Conservation (phyloP, 1,140 invertebrate genomes). For the Drosophila santomea region DNA sequence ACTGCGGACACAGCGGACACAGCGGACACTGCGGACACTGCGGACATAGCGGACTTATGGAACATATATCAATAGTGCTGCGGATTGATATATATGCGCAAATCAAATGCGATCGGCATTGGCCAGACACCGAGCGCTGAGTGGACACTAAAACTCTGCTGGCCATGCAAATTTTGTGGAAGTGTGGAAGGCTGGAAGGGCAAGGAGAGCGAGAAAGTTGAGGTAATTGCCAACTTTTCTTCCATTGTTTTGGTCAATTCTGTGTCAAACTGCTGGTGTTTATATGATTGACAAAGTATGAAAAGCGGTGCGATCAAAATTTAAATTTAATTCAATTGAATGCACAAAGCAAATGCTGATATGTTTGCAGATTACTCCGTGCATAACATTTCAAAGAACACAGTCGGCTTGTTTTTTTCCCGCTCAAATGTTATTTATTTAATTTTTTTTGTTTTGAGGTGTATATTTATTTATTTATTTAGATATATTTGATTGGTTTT, state of each 20-base stretch:
- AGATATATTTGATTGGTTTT: too few relatives aligned
- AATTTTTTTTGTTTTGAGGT: neutral
- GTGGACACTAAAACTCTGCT: constrained; percentile 63
- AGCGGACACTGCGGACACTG: constrained; percentile 5
- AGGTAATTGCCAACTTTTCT: constrained; percentile 9
- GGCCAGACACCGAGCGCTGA: constrained; percentile 46
- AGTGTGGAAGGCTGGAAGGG: neutral
- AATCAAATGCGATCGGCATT: constrained; percentile 32
- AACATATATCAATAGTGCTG: too few relatives aligned
- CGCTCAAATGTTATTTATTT: neutral
- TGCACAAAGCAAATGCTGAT: too few relatives aligned
- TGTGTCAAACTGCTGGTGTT: neutral
- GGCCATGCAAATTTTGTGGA: constrained; percentile 54
- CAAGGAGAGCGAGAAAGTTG: constrained; percentile 1
- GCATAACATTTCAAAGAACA: neutral
- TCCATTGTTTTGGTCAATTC: constrained; percentile 8
- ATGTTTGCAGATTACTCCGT: neutral
- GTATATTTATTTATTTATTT: too few relatives aligned
- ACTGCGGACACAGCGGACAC: constrained; percentile 6
- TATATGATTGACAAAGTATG: neutral
- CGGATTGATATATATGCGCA: constrained; percentile 24
- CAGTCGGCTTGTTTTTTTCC: too few relatives aligned
- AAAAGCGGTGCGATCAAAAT: neutral
- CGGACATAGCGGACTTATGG: neutral
- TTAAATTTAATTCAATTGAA: neutral